Evolutionary conservation across 2,888 invertebrate species (phyloP).

Genomic region (Rhagonycha fulva): DNA sequence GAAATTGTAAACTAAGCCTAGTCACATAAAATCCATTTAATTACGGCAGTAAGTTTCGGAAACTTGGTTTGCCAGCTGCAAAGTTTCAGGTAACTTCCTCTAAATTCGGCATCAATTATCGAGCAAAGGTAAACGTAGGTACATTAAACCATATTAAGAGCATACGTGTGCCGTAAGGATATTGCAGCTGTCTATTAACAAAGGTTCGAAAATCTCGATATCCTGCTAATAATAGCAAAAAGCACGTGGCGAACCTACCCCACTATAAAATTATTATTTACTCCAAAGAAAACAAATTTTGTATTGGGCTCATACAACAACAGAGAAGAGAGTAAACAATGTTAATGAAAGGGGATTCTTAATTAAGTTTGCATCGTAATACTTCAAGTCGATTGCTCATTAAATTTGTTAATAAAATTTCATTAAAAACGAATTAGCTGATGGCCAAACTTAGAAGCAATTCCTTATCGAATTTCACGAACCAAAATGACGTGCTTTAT

Average conservation of each 20-base stretch:
- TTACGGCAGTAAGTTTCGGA: slow-evolving; percentile 2
- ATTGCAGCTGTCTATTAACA: slow-evolving; percentile 20
- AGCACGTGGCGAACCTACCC: slow-evolving; percentile 11
- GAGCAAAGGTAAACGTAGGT: slow-evolving; percentile 1
- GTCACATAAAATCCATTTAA: background rate
- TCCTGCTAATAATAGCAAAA: slow-evolving; percentile 14
- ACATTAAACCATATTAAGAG: slow-evolving; percentile 16
- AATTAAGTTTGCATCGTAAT: background rate
- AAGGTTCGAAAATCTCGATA: slow-evolving; percentile 7
- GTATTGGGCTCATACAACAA: background rate
- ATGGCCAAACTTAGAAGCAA: background rate
- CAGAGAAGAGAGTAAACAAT: background rate
- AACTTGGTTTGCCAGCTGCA: slow-evolving; percentile 17
- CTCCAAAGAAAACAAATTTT: background rate
- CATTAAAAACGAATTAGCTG: background rate
- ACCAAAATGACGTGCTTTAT: background rate
- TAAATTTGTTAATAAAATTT: background rate
- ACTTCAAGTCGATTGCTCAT: background rate
- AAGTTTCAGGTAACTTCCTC: slow-evolving; percentile 6
- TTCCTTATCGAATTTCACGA: background rate
- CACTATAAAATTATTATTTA: background rate
- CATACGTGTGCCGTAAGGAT: slow-evolving; percentile 9
- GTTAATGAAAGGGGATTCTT: background rate
- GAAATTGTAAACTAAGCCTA: background rate
- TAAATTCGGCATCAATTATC: slow-evolving; percentile 11